phyloP scores from a whole-genome alignment of 2,113 vertebrate genomes.

The Lagopus muta region DNA sequence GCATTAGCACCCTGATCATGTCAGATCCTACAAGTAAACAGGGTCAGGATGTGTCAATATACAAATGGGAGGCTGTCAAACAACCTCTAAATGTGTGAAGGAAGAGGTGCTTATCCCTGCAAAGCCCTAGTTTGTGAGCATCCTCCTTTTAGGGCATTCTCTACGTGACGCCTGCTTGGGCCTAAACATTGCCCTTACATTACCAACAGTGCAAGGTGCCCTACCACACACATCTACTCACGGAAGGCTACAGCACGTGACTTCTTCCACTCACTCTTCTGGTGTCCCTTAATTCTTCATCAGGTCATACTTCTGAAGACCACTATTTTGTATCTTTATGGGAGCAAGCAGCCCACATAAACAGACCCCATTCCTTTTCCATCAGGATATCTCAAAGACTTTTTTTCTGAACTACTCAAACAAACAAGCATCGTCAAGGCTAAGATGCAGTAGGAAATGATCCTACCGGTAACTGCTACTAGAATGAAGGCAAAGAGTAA shows the following conservation, averaged over 20 bases:
- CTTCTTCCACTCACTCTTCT: neutral
- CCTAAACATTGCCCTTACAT: neutral
- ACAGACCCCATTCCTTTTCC: neutral
- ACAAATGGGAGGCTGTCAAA: neutral
- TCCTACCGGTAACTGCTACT: neutral
- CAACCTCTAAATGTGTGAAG: neutral
- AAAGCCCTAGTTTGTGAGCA: rapidly evolving
- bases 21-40: constrained; percentile 25
- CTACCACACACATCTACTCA: neutral
- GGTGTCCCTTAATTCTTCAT: neutral
- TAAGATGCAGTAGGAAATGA: neutral
- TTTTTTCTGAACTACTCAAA: neutral
- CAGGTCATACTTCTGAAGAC: neutral
- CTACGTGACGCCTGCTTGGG: no score
- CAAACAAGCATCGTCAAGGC: rapidly evolving
- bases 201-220: neutral
- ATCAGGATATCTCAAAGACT: neutral
- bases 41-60: neutral
- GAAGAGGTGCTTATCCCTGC: neutral
- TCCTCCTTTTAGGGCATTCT: neutral
- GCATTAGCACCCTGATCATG: constrained; percentile 5
- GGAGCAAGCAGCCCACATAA: neutral
- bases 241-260: neutral
- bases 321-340: neutral
- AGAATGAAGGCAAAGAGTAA: neutral